Evolutionary conservation across 2,888 invertebrate genomes (phyloP).

Genomic region (Calameuta pallipes): DNA sequence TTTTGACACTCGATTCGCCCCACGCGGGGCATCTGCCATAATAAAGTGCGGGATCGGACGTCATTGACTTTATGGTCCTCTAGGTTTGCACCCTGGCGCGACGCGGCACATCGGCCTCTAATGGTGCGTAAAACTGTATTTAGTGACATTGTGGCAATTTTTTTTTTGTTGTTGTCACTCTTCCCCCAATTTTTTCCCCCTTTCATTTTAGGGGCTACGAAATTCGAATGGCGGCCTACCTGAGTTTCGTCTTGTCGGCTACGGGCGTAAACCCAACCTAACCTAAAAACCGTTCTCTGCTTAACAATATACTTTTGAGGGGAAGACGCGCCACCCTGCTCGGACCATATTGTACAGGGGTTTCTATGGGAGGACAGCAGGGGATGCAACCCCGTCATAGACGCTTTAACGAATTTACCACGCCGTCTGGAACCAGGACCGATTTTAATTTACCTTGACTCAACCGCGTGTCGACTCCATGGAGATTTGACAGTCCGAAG

Average conservation of each 20-base stretch:
- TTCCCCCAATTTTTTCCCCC: neutral
- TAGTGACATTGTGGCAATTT: slow-evolving; percentile 22
- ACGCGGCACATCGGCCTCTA: slow-evolving; percentile 11
- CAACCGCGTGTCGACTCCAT: neutral
- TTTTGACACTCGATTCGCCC: slow-evolving; percentile 22
- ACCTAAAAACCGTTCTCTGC: neutral
- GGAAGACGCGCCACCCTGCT: slow-evolving; percentile 9
- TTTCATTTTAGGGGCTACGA: neutral
- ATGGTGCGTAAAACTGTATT: slow-evolving; percentile 24
- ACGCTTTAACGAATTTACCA: slow-evolving; percentile 6
- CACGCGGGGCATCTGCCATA: slow-evolving; percentile 15
- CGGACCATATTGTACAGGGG: slow-evolving; percentile 12
- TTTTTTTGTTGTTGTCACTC: slow-evolving; percentile 11
- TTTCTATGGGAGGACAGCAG: slow-evolving; percentile 14
- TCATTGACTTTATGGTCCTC: slow-evolving; percentile 16
- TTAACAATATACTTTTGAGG: neutral
- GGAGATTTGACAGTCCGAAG: neutral
- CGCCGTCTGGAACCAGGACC: slow-evolving; percentile 2
- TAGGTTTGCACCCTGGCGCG: neutral
- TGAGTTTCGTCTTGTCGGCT: slow-evolving; percentile 10
- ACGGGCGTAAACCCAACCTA: slow-evolving; percentile 7
- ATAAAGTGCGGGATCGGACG: slow-evolving; percentile 17
- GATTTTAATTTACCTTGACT: neutral
- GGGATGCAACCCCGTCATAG: slow-evolving; percentile 8
- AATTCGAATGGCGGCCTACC: neutral